Percentiles rank a stretch among this genome's conserved stretches.
Evolutionary conservation across 53 echinoderm and acorn worm species (phyloP).

Genomic region (Echinarachnius parma): DNA sequence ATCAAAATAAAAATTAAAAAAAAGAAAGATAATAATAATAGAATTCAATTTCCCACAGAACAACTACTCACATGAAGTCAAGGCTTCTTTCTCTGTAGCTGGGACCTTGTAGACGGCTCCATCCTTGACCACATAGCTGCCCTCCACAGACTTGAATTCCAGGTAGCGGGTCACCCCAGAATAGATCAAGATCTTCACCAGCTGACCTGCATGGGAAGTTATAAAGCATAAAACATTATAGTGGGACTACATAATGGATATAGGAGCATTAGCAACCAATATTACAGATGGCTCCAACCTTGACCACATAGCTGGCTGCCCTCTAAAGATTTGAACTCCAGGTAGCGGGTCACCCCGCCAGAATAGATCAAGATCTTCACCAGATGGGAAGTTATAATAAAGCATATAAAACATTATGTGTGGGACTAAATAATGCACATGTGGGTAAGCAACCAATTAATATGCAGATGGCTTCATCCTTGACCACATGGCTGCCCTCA

Average conservation of each 20-base stretch:
- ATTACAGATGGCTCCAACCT: no score
- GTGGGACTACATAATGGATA: no score
- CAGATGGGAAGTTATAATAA: no score
- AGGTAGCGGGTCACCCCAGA: slow-evolving; percentile 90
- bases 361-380: slow-evolving; percentile 77
- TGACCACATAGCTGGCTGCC: slow-evolving; percentile 93
- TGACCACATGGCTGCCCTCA: no score
- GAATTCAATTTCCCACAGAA: no score
- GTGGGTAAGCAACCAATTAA: no score
- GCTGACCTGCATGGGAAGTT: slow-evolving; percentile 63
- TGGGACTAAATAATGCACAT: no score
- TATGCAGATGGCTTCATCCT: no score
- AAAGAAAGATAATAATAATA: background rate
- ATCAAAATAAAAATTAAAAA: no score
- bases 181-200: slow-evolving; percentile 77
- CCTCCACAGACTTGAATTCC: slow-evolving; percentile 92
- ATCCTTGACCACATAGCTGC: slow-evolving; percentile 83
- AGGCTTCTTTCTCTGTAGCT: slow-evolving; percentile 72
- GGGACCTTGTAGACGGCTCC: slow-evolving; percentile 81
- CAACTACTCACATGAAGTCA: slow-evolving; percentile 67
- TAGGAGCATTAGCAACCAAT: no score
- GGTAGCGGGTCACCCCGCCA: slow-evolving; percentile 86
- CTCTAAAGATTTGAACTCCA: slow-evolving; percentile 92
- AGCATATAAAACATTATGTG: no score
- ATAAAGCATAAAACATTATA: background rate